Evolutionary conservation across 2,113 vertebrate genomes (phyloP), one percentile per base, ranked within the genome.

Genomic region (Sceloporus undulatus): DNA sequence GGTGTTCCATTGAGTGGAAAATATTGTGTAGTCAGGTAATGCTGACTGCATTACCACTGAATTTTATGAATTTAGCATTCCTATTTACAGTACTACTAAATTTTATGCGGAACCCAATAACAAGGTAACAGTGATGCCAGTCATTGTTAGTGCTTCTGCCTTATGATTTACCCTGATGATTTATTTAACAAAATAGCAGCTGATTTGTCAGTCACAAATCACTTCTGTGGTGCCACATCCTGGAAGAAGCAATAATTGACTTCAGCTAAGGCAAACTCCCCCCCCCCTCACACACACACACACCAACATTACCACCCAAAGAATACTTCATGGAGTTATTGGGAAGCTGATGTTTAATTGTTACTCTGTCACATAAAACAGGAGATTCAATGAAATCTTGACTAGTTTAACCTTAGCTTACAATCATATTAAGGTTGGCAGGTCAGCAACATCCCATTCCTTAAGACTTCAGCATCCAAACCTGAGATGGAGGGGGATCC

Each of bases 31-130:
- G 2, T 29, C 1, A 13, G 75, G 48, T n/a, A 27, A 68, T 0
- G 71, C 52, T 86, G 71, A 77, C 70, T 82, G 34, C 79, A 86
- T 82, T 83, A 79, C 75, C 38, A 56, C 27, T n/a, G 80, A 79
- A 74, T 84, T 79, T 83, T 73, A 90, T 84, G 62, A 82, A 85
- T 86, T 76, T 76, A 78, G 62, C 48, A 16, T 86, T 82, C 34
- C 34, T 86, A 78, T 89, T 89, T 83, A n/a, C n/a, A n/a, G n/a
- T n/a, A 84, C 75, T 78, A 74, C 81, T 90, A 73, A 79, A 79
- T 84, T 65, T 79, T 84, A 84, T 85, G 73, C 74, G 68, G 79
- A 90, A 83, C 38, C 65, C 85, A 90, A 65, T 82, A 87, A 87
- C 83, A 90, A 90, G 79, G 79, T 62, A 76, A 76, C 62, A 90